phyloP scores from a whole-genome alignment of 2,797 vertebrate genomes.

The Enteromius fasciolatus region DNA sequence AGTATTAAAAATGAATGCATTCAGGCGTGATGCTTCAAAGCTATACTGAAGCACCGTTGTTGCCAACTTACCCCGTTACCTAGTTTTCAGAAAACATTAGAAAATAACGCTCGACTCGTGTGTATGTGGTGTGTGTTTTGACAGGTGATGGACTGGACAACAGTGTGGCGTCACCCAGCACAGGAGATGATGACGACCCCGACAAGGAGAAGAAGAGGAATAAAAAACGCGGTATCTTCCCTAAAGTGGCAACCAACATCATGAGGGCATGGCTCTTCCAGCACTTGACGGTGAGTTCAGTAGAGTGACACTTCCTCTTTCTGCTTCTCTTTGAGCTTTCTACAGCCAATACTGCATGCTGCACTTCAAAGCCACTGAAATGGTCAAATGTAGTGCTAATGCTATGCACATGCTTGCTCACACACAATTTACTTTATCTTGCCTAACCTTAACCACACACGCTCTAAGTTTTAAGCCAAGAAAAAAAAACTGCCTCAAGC shows the following conservation, averaged over 20 bases:
- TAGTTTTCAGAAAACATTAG: slow-evolving; percentile 14
- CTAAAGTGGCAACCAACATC: slow-evolving; percentile 99
- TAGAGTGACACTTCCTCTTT: slow-evolving; percentile 58
- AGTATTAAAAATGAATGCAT: slow-evolving; percentile 82
- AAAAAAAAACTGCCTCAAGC: slow-evolving; percentile 66
- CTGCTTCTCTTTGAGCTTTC: slow-evolving; percentile 1
- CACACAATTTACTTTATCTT: slow-evolving; percentile 44
- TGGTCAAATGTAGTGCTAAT: slow-evolving; percentile 44
- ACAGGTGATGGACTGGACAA: slow-evolving; percentile 99
- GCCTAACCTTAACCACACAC: slow-evolving; percentile 63
- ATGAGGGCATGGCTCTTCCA: slow-evolving; percentile 99
- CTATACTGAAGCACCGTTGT: slow-evolving; percentile 73
- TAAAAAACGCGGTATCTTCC: slow-evolving; percentile 99
- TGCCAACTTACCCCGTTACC: slow-evolving; percentile 42
- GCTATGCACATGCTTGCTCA: slow-evolving; percentile 13
- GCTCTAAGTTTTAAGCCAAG: slow-evolving; percentile 66
- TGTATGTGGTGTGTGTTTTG: slow-evolving; percentile 76
- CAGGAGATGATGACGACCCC: slow-evolving; percentile 98
- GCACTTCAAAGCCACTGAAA: slow-evolving; percentile 67
- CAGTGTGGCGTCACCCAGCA: slow-evolving; percentile 99
- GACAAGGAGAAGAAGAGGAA: slow-evolving; percentile 99
- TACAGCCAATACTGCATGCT: slow-evolving; percentile 7
- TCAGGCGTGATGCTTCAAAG: slow-evolving; percentile 76
- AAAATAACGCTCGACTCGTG: background rate
- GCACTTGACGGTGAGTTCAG: slow-evolving; percentile 97